Base-by-base conservation (phyloP, 2,113 vertebrate genomes). In the Aptenodytes forsteri region DNA sequence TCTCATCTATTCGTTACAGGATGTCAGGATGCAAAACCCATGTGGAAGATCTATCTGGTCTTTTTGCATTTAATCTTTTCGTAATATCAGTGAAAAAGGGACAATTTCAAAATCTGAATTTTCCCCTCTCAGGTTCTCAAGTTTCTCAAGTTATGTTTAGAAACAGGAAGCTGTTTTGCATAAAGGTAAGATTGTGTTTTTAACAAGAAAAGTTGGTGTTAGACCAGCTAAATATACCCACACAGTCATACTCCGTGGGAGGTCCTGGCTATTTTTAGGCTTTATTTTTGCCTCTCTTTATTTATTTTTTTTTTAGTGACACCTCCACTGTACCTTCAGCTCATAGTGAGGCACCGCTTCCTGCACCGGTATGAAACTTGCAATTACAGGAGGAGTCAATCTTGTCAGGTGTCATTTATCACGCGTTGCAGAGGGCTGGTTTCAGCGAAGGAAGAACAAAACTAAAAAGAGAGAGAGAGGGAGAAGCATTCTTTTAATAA, bases 401-500 rank as follows among this genome's bases (percentile, higher is more conserved):
- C 90, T 96, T 98, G 96, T 97, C 97, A 97, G 89, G 72, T 98
- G 96, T 98, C 97, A 90, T 97, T 97, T 97, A 96, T 97, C 88
- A 97, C 47, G 70, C 61, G 13, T 91, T 95, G 88, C 80, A 97
- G 95, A 96, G 95, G 93, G 87, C 90, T 98, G 94, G 93, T 95
- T 97, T 97, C 76, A 95, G 93, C 9, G 26, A 77, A 96, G 97
- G 93, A 95, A 91, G 97, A 98, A 91, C 71, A 97, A 97, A 98
- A 91, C 98, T 96, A 84, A 93, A 97, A 64, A 95, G 85, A 94
- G 94, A 96, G 89, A 97, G 97, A 97, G 96, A 94, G 97, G 97
- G 97, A 95, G 93, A 97, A 97, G 62, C 96, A 88, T 97, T 98
- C 96, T 95, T 97, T 98, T 99, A 98, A 98, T 98, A 97, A 98